Evolutionary conservation across 1,140 invertebrate species (phyloP).

Genomic region (Aporrectodea caliginosa): DNA sequence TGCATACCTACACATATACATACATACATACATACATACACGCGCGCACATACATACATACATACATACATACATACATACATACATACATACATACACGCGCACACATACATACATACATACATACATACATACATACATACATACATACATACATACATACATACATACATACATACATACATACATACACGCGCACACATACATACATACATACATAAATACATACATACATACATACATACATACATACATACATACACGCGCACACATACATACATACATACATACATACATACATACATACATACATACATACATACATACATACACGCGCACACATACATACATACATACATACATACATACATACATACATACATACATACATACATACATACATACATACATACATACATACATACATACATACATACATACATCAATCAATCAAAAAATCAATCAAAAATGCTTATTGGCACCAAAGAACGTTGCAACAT

Average conservation of each 20-base stretch:
- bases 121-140: slow-evolving; percentile 14
- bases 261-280: too few relatives aligned
- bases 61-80: too few relatives aligned
- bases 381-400: not conserved
- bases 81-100: too few relatives aligned
- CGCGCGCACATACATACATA: not conserved
- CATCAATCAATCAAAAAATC: not conserved
- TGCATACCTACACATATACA: slow-evolving; percentile 5
- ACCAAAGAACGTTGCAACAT: too few relatives aligned
- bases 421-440: not conserved
- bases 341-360: slow-evolving; percentile 15
- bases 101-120: not conserved
- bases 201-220: too few relatives aligned
- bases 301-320: too few relatives aligned
- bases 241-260: too few relatives aligned
- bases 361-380: not conserved
- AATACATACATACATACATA: too few relatives aligned
- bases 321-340: slow-evolving; percentile 15
- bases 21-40: not conserved
- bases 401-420: not conserved
- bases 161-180: slow-evolving; percentile 12
- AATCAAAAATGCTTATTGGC: too few relatives aligned
- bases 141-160: not conserved
- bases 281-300: too few relatives aligned
- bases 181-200: slow-evolving; percentile 11